These are phyloP conservation scores for Leptonema lineaticorne DNA, from an alignment of 1,140 invertebrate genomes.

Conservation along the genomic window DNA sequence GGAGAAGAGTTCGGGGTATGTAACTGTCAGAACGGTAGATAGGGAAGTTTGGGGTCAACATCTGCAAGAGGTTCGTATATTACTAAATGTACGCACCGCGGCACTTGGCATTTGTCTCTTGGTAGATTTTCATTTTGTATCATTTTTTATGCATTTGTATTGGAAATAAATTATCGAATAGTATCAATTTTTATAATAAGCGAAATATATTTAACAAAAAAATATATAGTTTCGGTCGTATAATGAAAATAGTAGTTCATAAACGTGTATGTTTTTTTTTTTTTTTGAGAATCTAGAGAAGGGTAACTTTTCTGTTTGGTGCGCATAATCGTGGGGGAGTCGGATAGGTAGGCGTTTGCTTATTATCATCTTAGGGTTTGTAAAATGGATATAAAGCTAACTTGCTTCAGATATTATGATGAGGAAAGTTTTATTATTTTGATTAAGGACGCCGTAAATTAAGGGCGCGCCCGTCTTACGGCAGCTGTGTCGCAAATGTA, in stretches of 20 bases:
- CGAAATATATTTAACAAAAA: no score
- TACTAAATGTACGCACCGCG: constrained; percentile 23
- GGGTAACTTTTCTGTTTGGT: background rate
- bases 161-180: no score
- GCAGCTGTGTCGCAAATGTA: constrained; percentile 17
- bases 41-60: constrained; percentile 9
- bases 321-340: no score
- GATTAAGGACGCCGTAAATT: constrained; percentile 23
- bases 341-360: constrained; percentile 15
- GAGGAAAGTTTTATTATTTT: constrained; percentile 41
- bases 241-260: no score
- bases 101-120: constrained; percentile 1
- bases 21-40: background rate
- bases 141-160: no score
- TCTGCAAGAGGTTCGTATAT: constrained; percentile 23
- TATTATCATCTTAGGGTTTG: constrained; percentile 34
- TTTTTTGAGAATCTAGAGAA: background rate
- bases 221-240: no score
- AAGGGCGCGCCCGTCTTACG: constrained; percentile 17
- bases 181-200: no score
- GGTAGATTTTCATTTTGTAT: no score
- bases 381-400: constrained; percentile 33
- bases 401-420: constrained; percentile 33
- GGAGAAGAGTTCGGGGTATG: background rate
- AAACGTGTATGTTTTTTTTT: no score